Evolutionary conservation across 2,113 vertebrate genomes (phyloP).

Genomic region (Indicator indicator): DNA sequence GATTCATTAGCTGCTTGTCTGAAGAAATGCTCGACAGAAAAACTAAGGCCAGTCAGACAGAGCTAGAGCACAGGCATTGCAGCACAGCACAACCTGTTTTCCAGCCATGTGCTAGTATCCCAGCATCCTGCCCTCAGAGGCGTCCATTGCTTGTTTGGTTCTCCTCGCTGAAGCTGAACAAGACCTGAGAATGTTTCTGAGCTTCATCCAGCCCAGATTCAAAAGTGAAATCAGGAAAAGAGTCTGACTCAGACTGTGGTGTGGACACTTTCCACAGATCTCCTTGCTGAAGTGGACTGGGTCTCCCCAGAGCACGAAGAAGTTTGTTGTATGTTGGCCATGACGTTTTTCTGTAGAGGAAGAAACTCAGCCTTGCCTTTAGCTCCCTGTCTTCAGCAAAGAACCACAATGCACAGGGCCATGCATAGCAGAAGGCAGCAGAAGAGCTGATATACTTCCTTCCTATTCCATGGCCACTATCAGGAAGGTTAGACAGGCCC

Average conservation of each 20-base stretch:
- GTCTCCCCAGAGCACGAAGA: fast-evolving
- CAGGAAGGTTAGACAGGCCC: not conserved
- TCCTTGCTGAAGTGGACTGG: fast-evolving
- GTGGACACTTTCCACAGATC: not conserved
- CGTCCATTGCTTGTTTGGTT: not conserved
- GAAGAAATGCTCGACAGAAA: not conserved
- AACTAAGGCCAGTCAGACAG: not conserved
- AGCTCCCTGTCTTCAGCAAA: not conserved
- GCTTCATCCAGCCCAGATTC: not conserved
- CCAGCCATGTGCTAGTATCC: not conserved
- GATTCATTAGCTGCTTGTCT: not conserved
- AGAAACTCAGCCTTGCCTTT: fast-evolving
- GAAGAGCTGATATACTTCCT: not conserved
- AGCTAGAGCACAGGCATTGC: not conserved
- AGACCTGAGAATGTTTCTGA: fast-evolving
- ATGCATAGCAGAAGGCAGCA: not conserved
- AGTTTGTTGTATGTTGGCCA: not conserved
- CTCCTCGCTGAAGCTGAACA: not conserved
- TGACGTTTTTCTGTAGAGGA: not conserved
- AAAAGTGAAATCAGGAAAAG: not conserved
- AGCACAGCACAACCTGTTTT: not conserved
- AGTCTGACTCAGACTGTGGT: not conserved
- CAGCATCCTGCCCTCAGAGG: fast-evolving
- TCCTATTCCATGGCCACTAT: not conserved
- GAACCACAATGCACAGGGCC: not conserved